These are phyloP conservation scores for Cygnus buccinator DNA, from an alignment of 2,113 vertebrate genomes.

Conservation along the genomic window DNA sequence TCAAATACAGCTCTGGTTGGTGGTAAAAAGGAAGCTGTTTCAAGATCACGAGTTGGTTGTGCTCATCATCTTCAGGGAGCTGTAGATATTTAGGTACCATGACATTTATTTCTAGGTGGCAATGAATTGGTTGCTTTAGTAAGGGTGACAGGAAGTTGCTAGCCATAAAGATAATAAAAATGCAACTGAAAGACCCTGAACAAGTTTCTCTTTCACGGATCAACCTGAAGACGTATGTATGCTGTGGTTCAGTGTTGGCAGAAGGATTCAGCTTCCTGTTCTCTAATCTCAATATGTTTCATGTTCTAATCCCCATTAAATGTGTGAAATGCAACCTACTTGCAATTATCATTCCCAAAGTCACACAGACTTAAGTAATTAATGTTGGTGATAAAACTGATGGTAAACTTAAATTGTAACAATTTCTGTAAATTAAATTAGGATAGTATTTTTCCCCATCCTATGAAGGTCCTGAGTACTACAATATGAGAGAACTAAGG, in stretches of 20 bases:
- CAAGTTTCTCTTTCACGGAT: background rate
- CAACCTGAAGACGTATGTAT: accelerated
- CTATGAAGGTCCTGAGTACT: background rate
- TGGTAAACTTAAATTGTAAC: background rate
- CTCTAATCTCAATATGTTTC: background rate
- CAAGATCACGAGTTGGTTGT: background rate
- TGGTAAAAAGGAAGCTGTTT: background rate
- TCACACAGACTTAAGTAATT: background rate
- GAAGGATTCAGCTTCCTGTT: background rate
- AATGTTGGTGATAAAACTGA: background rate
- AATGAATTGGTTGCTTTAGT: background rate
- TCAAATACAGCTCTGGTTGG: background rate
- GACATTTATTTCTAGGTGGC: background rate
- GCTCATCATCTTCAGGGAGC: background rate
- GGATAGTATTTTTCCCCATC: background rate
- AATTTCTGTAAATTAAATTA: background rate
- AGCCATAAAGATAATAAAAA: background rate
- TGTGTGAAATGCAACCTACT: background rate
- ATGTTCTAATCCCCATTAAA: background rate
- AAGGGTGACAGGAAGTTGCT: background rate
- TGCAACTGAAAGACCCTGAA: background rate
- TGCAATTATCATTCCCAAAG: background rate
- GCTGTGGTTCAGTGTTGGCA: background rate
- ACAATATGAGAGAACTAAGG: background rate
- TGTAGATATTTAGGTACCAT: background rate